Evolutionary conservation across 2,797 vertebrate species (phyloP).

Genomic region (Myotis daubentonii): DNA sequence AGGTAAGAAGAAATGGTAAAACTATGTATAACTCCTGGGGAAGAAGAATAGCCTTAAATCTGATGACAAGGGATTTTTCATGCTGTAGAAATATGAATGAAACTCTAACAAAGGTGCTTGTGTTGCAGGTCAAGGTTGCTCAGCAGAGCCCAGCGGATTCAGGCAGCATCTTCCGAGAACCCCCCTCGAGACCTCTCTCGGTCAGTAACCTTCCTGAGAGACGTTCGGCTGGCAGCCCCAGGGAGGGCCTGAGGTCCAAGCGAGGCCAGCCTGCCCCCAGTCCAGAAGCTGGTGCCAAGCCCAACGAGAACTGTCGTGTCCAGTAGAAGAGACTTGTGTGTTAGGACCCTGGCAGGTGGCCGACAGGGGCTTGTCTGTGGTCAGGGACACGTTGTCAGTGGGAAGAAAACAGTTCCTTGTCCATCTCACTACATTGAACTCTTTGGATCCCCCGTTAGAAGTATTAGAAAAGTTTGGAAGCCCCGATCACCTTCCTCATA

Average conservation of each 20-base stretch:
- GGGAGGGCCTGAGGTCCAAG: slow-evolving; percentile 52
- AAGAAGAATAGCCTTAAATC: background rate
- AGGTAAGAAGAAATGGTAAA: background rate
- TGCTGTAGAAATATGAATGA: background rate
- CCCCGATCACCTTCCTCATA: background rate
- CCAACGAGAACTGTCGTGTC: slow-evolving; percentile 90
- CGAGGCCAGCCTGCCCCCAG: slow-evolving; percentile 42
- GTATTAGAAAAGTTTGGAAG: background rate
- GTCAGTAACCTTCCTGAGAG: slow-evolving; percentile 72
- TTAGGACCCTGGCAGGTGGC: background rate
- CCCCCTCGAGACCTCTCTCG: slow-evolving; percentile 66
- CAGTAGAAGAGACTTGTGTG: slow-evolving; percentile 83
- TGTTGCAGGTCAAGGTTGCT: slow-evolving; percentile 78
- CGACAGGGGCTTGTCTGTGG: background rate
- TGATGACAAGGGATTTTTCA: background rate
- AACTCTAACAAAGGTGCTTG: slow-evolving; percentile 59
- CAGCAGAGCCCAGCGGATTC: slow-evolving; percentile 34
- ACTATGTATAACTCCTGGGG: background rate
- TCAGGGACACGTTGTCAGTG: background rate
- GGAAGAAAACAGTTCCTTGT: background rate
- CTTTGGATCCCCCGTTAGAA: background rate
- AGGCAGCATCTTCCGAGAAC: slow-evolving; percentile 16
- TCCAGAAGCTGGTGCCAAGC: slow-evolving; percentile 72
- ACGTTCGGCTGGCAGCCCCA: slow-evolving; percentile 61
- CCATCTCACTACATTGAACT: too few species aligned